Evolutionary conservation across 35 echinoderm and acorn worm genomes (phyloP), one percentile per base, ranked within the genome.

Genomic region (Hemicentrotus pulcherrimus): DNA sequence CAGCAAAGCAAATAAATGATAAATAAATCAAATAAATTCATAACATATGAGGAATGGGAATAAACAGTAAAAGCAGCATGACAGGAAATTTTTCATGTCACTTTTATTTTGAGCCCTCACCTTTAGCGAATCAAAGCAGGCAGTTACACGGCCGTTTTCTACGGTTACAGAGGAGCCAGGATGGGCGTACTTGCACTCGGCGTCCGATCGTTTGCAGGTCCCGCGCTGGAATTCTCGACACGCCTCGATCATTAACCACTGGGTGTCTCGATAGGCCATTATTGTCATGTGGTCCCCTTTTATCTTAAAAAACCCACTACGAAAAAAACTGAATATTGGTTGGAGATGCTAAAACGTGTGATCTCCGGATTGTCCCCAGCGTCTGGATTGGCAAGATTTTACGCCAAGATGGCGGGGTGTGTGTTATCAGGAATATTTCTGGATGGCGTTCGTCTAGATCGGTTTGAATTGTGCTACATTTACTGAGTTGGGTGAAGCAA

Each of bases 81-180:
- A 41, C 88, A 90, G 88, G 65, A 78, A n/a, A n/a, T 90, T 90
- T 90, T 90, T 90, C 46, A 90, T 78, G 65, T 78, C 88, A 90
- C 32, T 90, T 90, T 90, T 45, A 4, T 93, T n/a, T 93, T 31
- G 46, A 93, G 48, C 46, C 55, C 98, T 96, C 97, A 99, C 98
- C 98, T 99, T 99, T 86, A 99, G 95, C 58, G 98, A 99, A 94
- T 99, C 98, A 98, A 98, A 99, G 96, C 98, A 99, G 88, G 98
- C 98, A 88, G 96, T 99, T 31, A 99, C 98, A 95, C 97, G 96
- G 86, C 98, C 98, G 95, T 99, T 99, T 95, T 99, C 98, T 94
- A 99, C 98, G 32, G 96, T 95, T 78, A 99, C 98, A 32, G 98
- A 97, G 95, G 97, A 98, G 96, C 96, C 94, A 52, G 98, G 98